Conservation (phyloP, 2,888 invertebrate species). For the Omphaloscelis lunosa region DNA sequence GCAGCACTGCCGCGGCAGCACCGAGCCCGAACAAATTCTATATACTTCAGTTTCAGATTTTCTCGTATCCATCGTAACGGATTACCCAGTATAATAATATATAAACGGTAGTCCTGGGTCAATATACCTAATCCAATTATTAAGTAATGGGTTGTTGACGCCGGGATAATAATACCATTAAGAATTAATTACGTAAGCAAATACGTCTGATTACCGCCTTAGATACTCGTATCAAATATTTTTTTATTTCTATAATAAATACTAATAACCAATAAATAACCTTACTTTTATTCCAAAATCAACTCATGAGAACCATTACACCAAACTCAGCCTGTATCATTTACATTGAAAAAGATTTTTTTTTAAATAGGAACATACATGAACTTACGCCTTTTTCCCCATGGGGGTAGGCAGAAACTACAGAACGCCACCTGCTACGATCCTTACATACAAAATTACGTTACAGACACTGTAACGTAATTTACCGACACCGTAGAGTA, state of each 20-base stretch:
- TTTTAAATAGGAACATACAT: too few relatives aligned
- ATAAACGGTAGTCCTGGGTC: neutral
- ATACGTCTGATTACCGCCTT: neutral
- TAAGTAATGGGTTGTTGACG: neutral
- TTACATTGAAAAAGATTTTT: too few relatives aligned
- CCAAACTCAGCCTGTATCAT: neutral
- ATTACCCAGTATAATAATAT: neutral
- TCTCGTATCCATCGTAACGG: neutral
- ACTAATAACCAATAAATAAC: neutral
- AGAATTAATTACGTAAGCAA: neutral
- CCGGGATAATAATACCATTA: neutral
- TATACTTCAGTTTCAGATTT: neutral
- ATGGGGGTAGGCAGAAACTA: too few relatives aligned
- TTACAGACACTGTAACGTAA: too few relatives aligned
- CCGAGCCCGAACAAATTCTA: neutral
- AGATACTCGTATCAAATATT: neutral
- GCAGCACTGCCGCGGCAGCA: too few relatives aligned
- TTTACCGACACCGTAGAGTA: too few relatives aligned
- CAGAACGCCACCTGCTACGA: neutral
- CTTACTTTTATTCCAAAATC: slow-evolving; percentile 8
- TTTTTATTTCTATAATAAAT: slow-evolving; percentile 15
- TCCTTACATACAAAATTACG: too few relatives aligned
- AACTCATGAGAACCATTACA: neutral
- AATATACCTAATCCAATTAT: neutral
- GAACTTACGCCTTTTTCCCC: too few relatives aligned